Evolutionary conservation across 2,113 vertebrate genomes (phyloP), one percentile per base, ranked within the genome.

Genomic region (Lasiurus borealis): DNA sequence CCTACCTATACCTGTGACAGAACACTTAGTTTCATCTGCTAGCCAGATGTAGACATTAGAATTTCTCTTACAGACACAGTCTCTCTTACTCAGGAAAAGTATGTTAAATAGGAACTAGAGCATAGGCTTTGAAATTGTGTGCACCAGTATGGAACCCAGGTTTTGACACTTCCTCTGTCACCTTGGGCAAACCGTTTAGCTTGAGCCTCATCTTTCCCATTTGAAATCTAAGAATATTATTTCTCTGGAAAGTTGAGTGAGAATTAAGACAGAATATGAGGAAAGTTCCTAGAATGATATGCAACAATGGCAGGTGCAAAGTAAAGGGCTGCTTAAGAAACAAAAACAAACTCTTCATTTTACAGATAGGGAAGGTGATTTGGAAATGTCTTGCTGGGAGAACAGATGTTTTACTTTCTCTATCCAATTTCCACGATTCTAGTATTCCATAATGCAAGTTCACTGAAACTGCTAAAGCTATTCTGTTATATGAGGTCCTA

Each of bases 301-400:
- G 52, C 92, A 89, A 93, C 5, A 96, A 90, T 36, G 27, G 40
- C 10, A 82, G 62, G 8, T 68, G 18, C 2, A 78, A 82, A 85
- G 23, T 75, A 75, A 85, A 76, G 21, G 40, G 40, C 34, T 77
- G 66, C 46, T 89, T 83, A 73, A 52, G 18, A 78, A 85, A 89
- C 46, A 89, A 71, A 89, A 93, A 23, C 40, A 83, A 54, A 85
- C 31, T 29, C 8, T 29, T 88, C 46, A 93, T 90, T 90, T 80
- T 71, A 76, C 59, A 90, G 64, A 93, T 0, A 78, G 84, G 36
- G 81, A 90, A 46, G 52, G 14, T 59, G 48, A 68, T 48, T 23
- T 64, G 78, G 54, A 82, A 86, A 80, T 27, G 36, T 76, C 71
- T 82, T 93, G 57, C 59, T 44, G 52, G 75, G 64, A 93, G 57